Base-by-base conservation (phyloP, 2,888 invertebrate species). In the Alviniconcha strummeri region DNA sequence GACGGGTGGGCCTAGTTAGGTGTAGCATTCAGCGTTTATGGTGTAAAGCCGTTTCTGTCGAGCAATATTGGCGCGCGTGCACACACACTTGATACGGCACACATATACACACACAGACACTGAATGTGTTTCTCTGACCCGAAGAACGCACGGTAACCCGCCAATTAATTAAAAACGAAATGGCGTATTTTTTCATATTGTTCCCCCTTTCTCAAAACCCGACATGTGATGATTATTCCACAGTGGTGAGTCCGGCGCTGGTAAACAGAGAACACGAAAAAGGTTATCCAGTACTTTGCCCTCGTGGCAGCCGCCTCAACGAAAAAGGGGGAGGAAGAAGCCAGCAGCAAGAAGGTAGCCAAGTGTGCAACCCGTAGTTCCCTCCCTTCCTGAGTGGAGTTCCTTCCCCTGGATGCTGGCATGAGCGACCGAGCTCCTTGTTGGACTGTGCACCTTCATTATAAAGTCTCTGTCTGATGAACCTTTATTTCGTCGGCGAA, bases 181-280 rank as follows among this genome's bases (percentile, higher is more conserved):
- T 36, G 36, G 36, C 36, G 36, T 36, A 36, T 36, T 36, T 36
- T 36, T 36, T 36, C 36, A 36, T 36, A 1, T 36, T 36, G 36
- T 36, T 36, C 36, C 36, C 36, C 36, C 36, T 36, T 36, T 36
- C 36, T 36, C 36, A 36, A 36, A 36, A 36, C 36, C 36, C 36
- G 36, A 36, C 36, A 36, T 36, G 36, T 36, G 36, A 36, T 36
- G n/a, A 52, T 72, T 19, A 56, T 78, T 80, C 64, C 67, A 87
- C 88, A 97, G 97, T 95, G 98, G 98, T 94, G 98, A 98, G 95
- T 98, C 98, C 96, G 99, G 99, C 96, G 99, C 99, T 95, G 99
- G 99, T 95, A 99, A 99, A 99, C 99, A 96, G 99, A 99, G 95
- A 99, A 99, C 97, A 99, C 99, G 96, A 99, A 99, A 96, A 99